These are phyloP conservation scores for Batillaria attramentaria DNA, from an alignment of 1,140 invertebrate genomes.

Conservation along the genomic window DNA sequence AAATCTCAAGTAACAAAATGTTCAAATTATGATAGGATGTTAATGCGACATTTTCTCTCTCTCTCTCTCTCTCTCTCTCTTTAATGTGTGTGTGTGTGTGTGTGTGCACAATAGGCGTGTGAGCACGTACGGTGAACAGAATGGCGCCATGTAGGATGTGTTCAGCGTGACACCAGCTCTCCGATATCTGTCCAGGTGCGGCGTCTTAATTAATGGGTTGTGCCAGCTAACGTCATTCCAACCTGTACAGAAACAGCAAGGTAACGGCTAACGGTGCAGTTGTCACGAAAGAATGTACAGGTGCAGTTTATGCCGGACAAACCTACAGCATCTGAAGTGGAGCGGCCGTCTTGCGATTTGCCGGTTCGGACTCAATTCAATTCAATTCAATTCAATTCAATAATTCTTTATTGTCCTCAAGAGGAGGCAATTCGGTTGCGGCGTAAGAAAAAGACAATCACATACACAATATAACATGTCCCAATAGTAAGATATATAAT, in stretches of 20 bases:
- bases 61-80: background rate
- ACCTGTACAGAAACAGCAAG: constrained; percentile 13
- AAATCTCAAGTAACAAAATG: background rate
- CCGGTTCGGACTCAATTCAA: no score
- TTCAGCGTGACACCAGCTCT: constrained; percentile 37
- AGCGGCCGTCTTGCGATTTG: no score
- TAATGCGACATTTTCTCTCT: background rate
- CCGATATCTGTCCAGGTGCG: constrained; percentile 40
- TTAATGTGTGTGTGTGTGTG: background rate
- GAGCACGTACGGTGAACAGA: constrained; percentile 37
- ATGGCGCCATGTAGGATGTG: constrained; percentile 36
- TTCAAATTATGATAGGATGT: background rate
- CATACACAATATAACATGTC: background rate
- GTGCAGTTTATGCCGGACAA: no score
- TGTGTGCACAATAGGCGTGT: background rate
- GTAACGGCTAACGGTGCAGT: no score
- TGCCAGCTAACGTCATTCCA: constrained; percentile 49
- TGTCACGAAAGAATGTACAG: no score
- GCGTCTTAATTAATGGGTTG: constrained; percentile 65
- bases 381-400: no score
- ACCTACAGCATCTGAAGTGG: no score
- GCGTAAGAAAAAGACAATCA: no score
- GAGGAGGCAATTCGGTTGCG: no score
- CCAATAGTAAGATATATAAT: background rate
- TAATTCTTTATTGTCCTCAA: no score